A percentile compares a stretch with the other conserved stretches of the same genome.
phyloP scores from a whole-genome alignment of 2,113 vertebrate genomes.

The Epinephelus fuscoguttatus region DNA sequence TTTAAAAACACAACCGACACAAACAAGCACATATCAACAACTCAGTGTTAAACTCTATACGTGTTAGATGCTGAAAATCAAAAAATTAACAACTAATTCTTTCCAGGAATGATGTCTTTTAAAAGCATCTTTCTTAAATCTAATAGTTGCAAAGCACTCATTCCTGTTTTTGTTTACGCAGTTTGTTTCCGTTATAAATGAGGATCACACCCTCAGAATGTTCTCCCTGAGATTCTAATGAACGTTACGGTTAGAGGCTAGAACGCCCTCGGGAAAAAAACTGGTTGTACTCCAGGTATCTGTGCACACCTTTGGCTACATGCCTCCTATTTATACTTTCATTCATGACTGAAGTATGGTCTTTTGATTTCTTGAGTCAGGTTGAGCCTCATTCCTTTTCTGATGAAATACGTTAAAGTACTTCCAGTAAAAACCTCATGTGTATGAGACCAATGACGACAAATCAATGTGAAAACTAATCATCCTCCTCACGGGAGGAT shows the following conservation, averaged over 20 bases:
- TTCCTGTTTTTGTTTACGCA: not conserved
- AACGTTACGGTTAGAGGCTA: not conserved
- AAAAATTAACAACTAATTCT: not conserved
- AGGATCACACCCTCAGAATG: not conserved
- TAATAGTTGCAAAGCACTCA: not conserved
- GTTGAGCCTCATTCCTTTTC: conserved; percentile 25
- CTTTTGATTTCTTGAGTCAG: not conserved
- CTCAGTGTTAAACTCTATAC: not conserved
- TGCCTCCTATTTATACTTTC: not conserved
- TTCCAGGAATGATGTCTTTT: not conserved
- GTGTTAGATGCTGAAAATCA: not conserved
- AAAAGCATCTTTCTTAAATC: not conserved
- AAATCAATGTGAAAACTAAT: not conserved
- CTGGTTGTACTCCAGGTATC: not conserved
- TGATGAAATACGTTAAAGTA: not conserved
- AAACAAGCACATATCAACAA: not conserved
- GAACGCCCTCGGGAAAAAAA: not conserved
- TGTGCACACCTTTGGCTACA: not conserved
- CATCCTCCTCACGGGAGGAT: not conserved
- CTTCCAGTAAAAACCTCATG: conserved; percentile 16
- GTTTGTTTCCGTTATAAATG: not conserved
- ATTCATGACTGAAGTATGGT: accelerated
- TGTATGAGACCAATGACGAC: not conserved
- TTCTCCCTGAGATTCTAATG: not conserved
- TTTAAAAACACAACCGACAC: no score